Evolutionary conservation across 2,113 vertebrate genomes (phyloP).

Genomic region (Forbesichthys agassizii): DNA sequence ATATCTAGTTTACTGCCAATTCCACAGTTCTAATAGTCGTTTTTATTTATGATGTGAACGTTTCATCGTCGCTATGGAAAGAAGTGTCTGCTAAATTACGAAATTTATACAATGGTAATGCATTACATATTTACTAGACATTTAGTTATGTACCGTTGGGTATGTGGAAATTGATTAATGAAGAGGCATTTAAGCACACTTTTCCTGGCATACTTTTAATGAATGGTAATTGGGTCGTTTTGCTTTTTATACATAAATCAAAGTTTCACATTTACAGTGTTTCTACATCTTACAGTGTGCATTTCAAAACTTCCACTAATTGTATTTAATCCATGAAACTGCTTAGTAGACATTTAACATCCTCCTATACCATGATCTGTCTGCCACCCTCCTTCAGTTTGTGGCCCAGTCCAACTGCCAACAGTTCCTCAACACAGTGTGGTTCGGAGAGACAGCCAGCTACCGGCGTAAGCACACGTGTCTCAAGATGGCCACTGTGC

Average conservation of each 20-base stretch:
- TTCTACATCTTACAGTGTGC: neutral
- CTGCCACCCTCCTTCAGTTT: constrained; percentile 77
- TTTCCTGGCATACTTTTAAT: neutral
- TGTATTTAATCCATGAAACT: neutral
- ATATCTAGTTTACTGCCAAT: too few relatives aligned
- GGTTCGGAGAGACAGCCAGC: constrained; percentile 98
- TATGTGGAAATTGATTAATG: neutral
- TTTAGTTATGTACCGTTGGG: neutral
- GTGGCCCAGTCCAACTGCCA: constrained; percentile 99
- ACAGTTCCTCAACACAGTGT: constrained; percentile 98
- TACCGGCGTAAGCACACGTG: constrained; percentile 96
- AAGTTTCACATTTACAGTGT: neutral
- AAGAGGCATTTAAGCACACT: neutral
- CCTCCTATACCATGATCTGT: neutral
- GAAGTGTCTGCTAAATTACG: neutral
- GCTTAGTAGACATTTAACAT: too few relatives aligned
- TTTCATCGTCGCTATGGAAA: neutral
- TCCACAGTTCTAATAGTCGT: too few relatives aligned
- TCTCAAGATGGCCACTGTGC: constrained; percentile 93
- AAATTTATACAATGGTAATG: neutral
- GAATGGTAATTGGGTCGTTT: neutral
- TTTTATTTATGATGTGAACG: too few relatives aligned
- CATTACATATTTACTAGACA: neutral
- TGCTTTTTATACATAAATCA: neutral
- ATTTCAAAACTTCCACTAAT: neutral